A percentile compares a stretch with the other conserved stretches of the same genome.
Evolutionary conservation across 1,140 invertebrate genomes (phyloP).

Genomic region (Heliothis virescens): DNA sequence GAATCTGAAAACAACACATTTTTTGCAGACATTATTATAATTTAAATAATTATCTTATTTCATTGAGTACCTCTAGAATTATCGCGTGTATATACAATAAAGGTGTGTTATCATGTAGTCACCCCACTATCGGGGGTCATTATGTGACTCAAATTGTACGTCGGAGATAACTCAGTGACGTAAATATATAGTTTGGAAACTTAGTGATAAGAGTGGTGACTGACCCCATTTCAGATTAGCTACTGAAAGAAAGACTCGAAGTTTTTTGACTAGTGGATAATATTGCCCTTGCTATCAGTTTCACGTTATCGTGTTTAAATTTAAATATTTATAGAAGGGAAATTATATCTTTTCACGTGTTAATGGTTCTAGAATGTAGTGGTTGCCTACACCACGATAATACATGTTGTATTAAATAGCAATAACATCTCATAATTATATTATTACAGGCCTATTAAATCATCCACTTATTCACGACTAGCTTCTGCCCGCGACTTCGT

Average conservation of each 20-base stretch:
- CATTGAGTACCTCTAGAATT: constrained; percentile 3
- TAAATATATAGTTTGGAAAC: constrained; percentile 24
- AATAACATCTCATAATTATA: too few relatives aligned
- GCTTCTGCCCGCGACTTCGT: too few relatives aligned
- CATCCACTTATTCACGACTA: too few relatives aligned
- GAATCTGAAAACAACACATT: background rate
- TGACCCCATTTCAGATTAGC: constrained; percentile 31
- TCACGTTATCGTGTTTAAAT: background rate
- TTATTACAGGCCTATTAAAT: too few relatives aligned
- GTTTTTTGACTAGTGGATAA: background rate
- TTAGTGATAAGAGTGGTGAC: constrained; percentile 35
- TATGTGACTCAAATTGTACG: constrained; percentile 48
- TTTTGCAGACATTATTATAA: background rate
- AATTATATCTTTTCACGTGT: too few relatives aligned
- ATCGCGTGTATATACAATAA: constrained; percentile 49
- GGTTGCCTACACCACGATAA: too few relatives aligned
- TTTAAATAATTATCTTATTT: background rate
- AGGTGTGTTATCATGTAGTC: constrained; percentile 50
- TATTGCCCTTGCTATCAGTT: background rate
- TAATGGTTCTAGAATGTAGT: too few relatives aligned
- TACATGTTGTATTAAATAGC: too few relatives aligned
- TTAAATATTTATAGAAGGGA: background rate
- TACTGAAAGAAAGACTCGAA: constrained; percentile 11
- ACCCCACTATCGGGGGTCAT: constrained; percentile 50
- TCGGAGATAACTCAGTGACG: constrained; percentile 28